phyloP scores from a whole-genome alignment of 2,113 vertebrate genomes.

The Oriolus oriolus region DNA sequence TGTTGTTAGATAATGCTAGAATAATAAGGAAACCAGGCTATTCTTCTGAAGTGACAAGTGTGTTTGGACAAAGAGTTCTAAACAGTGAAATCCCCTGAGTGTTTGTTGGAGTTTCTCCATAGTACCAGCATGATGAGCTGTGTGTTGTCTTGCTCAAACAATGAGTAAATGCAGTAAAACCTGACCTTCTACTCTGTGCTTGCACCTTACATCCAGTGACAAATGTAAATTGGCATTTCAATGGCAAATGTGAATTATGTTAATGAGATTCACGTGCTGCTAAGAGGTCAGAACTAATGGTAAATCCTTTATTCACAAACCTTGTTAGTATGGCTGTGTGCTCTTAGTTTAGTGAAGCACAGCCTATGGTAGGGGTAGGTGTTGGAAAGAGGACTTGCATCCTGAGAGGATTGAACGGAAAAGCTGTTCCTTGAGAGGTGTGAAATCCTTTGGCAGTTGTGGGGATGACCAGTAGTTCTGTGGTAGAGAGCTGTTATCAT shows the following conservation, averaged over 20 bases:
- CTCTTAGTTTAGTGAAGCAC: not conserved
- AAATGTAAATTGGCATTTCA: not conserved
- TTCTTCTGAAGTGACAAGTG: not conserved
- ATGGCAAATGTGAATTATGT: not conserved
- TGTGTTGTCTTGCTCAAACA: not conserved
- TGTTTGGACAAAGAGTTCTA: not conserved
- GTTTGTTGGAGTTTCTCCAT: not conserved
- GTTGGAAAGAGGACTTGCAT: not conserved
- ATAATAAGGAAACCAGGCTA: not conserved
- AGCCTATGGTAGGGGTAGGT: fast-evolving
- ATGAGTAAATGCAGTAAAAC: not conserved
- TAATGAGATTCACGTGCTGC: fast-evolving
- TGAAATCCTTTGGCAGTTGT: not conserved
- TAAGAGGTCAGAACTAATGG: not conserved
- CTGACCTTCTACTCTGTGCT: not conserved
- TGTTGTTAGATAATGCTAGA: not conserved
- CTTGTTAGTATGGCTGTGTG: not conserved
- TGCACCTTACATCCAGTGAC: fast-evolving
- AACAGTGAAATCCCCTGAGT: not conserved
- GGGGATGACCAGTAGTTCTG: not conserved
- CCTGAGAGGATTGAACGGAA: not conserved
- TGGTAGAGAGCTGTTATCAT: not conserved
- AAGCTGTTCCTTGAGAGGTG: not conserved
- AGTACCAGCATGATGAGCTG: not conserved
- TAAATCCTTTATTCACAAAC: not conserved